Base-by-base conservation (phyloP, 2,797 vertebrate species). In the Euphonia xanthogaster region DNA sequence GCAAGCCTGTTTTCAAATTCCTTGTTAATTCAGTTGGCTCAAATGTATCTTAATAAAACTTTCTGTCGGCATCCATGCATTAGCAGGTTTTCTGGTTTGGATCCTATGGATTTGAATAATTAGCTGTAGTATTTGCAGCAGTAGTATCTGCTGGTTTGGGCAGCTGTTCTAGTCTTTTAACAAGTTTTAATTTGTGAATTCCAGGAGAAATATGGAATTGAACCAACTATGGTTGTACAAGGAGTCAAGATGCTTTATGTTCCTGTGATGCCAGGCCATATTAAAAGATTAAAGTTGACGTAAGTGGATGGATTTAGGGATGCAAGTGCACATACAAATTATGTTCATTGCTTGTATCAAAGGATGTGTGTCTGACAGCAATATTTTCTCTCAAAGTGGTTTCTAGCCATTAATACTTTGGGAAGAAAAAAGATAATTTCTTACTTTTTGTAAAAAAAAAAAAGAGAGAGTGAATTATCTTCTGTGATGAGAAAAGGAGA, bases 191-290 rank as follows among this genome's bases (percentile, higher is more conserved):
- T 91, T 92, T 88, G 7, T 95, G 47, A 90, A 86, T 96, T 97
- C 45, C 90, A 99, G 99, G 99, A 99, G 82, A 99, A 99, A 89
- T 99, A 99, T 1, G 99, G 99, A 81, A 98, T 99, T 95, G 99
- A 99, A 96, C 99, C 99, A 77, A 99, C 98, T 7, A 99, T 99
- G 99, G 99, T 99, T n/a, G 99, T 99, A n/a, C 98, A 99, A 50
- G 99, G 99, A 82, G 99, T 99, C 86, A 99, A 99, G 98, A 99
- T 99, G 99, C 98, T 99, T 8, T 99, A 99, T 91, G 99, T 99
- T 92, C 99, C 99, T 72, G 98, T 99, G 95, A 99, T 99, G 99
- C 99, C 99, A 13, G 99, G 99, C 89, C 99, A 99, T 81, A 98
- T 98, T 67, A 99, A 99, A 98, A 98, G 99, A 97, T 97, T 99